A percentile compares a stretch with the other conserved stretches of the same genome.
phyloP scores from a whole-genome alignment of 2,113 vertebrate species.

The Illadopsis cleaveri region DNA sequence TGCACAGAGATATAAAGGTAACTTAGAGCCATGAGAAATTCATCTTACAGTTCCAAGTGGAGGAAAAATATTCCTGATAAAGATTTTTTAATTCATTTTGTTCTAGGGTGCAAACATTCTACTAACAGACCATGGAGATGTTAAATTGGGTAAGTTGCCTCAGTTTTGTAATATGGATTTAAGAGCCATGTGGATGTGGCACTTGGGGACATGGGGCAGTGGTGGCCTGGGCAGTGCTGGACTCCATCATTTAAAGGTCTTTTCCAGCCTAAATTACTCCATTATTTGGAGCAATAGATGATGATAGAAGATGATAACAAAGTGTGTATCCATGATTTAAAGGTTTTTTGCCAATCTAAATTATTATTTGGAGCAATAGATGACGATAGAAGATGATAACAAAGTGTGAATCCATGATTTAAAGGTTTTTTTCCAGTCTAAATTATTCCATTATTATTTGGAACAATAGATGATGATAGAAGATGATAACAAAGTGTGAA shows the following conservation, averaged over 20 bases:
- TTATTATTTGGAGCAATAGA: too few species aligned
- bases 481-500: neutral
- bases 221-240: neutral
- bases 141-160: constrained; percentile 91
- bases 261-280: neutral
- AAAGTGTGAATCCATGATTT: too few species aligned
- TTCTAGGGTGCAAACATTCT: constrained; percentile 96
- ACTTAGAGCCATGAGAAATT: neutral
- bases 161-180: accelerated
- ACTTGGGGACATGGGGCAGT: neutral
- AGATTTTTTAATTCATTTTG: neutral
- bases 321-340: too few species aligned
- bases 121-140: constrained; percentile 92
- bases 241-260: neutral
- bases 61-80: neutral
- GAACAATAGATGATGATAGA: neutral
- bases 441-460: neutral
- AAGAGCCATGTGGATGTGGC: accelerated
- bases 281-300: too few species aligned
- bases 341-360: too few species aligned
- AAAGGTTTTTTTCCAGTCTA: too few species aligned
- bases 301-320: too few species aligned
- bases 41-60: neutral
- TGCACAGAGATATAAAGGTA: constrained; percentile 99
- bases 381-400: too few species aligned